These are phyloP conservation scores for Charadrius vociferus DNA, from an alignment of 2,113 vertebrate species.

Conservation along the genomic window DNA sequence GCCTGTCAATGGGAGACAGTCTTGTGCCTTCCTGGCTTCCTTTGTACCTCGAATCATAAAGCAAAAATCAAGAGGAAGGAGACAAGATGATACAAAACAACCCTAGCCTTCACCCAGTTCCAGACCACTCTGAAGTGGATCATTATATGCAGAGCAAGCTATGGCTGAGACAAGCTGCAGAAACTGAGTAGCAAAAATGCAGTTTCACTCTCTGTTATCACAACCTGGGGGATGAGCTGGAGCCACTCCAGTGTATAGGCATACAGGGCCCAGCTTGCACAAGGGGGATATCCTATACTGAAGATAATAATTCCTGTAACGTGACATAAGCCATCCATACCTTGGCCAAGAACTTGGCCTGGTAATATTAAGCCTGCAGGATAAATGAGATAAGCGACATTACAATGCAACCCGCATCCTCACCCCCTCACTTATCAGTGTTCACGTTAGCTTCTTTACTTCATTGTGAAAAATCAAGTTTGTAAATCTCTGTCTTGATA, in stretches of 20 bases:
- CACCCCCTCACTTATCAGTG: not conserved
- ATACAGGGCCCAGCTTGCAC: not conserved
- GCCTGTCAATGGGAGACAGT: not conserved
- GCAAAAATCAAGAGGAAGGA: not conserved
- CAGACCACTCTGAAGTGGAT: not conserved
- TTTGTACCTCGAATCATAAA: not conserved
- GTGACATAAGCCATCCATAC: not conserved
- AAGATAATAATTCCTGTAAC: not conserved
- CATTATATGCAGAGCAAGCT: not conserved
- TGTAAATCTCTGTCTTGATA: not conserved
- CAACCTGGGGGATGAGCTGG: not conserved
- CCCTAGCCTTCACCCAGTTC: not conserved
- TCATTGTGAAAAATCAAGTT: constrained; percentile 1
- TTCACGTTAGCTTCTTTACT: not conserved
- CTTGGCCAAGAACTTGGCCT: not conserved
- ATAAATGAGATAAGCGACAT: not conserved
- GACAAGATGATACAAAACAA: not conserved
- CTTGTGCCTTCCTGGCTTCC: not conserved
- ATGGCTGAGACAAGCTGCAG: not conserved
- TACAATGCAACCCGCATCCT: not conserved
- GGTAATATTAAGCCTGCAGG: not conserved
- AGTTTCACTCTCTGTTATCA: not conserved
- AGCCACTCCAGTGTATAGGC: not conserved
- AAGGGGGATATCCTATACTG: not conserved
- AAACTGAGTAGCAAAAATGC: not conserved